Evolutionary conservation across 2,888 invertebrate genomes (phyloP).

Genomic region (Macaria liturata): DNA sequence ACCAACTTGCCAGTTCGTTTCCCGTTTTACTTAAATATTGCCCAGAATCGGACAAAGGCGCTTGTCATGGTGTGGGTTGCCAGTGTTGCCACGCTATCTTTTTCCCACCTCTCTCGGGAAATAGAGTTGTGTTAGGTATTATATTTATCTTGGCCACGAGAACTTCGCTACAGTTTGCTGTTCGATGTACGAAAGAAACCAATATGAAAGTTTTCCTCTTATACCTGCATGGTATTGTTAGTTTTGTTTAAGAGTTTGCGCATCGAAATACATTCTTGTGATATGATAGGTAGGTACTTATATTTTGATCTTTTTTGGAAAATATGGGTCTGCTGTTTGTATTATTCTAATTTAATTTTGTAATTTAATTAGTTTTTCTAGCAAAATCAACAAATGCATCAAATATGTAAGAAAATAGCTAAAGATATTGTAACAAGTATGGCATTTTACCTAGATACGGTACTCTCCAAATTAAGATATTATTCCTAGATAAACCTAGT

Average conservation of each 20-base stretch:
- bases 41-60: conserved; percentile 30
- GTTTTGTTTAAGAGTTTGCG: neutral
- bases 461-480: too few relatives aligned
- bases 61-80: conserved; percentile 26
- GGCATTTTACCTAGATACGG: too few relatives aligned
- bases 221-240: neutral
- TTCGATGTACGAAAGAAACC: conserved; percentile 13
- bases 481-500: too few relatives aligned
- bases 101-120: conserved; percentile 24
- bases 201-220: conserved; percentile 18
- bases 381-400: too few relatives aligned
- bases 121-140: conserved; percentile 24
- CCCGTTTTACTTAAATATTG: conserved; percentile 47
- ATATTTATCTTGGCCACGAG: conserved; percentile 21
- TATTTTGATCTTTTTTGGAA: too few relatives aligned
- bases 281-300: too few relatives aligned
- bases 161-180: conserved; percentile 18
- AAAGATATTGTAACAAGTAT: too few relatives aligned
- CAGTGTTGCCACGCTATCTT: conserved; percentile 14
- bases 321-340: too few relatives aligned
- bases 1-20: conserved; percentile 45
- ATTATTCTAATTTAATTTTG: too few relatives aligned
- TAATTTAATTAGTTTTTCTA: too few relatives aligned
- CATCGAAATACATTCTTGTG: too few relatives aligned
- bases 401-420: too few relatives aligned